Evolutionary conservation across 2,113 vertebrate genomes (phyloP).

Genomic region (Tyto alba): DNA sequence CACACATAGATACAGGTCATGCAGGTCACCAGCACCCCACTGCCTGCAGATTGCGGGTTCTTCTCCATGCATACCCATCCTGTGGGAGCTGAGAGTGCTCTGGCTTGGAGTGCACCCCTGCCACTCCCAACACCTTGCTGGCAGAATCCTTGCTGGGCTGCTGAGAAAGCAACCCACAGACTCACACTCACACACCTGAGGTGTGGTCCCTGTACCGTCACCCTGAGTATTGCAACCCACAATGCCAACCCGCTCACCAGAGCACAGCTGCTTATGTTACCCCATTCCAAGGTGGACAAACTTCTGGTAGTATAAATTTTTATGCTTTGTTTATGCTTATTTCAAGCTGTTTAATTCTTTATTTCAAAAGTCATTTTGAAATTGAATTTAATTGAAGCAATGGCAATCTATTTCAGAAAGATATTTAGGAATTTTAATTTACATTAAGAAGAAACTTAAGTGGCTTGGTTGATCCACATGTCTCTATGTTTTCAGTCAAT

Average conservation of each 20-base stretch:
- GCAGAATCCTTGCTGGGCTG: fast-evolving
- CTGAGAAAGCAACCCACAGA: background rate
- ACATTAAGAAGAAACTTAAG: background rate
- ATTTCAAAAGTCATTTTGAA: background rate
- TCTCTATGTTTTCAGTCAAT: background rate
- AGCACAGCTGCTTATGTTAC: fast-evolving
- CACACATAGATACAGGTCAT: background rate
- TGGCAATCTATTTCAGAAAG: background rate
- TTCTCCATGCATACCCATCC: background rate
- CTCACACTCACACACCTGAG: fast-evolving
- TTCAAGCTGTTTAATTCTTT: background rate
- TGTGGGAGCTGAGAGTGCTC: background rate
- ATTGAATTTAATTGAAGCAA: background rate
- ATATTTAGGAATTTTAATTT: background rate
- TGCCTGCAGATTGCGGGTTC: fast-evolving
- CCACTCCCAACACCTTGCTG: background rate
- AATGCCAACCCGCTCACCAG: background rate
- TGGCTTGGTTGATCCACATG: background rate
- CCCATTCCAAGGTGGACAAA: background rate
- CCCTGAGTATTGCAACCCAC: background rate
- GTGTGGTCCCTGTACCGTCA: too few relatives aligned
- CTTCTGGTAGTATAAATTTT: background rate
- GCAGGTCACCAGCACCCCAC: background rate
- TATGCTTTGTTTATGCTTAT: background rate
- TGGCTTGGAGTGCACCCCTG: background rate